Percentiles rank a stretch among this genome's conserved stretches.
Conservation (phyloP, 35 echinoderm and acorn worm genomes). For the Strongylocentrotus purpuratus region DNA sequence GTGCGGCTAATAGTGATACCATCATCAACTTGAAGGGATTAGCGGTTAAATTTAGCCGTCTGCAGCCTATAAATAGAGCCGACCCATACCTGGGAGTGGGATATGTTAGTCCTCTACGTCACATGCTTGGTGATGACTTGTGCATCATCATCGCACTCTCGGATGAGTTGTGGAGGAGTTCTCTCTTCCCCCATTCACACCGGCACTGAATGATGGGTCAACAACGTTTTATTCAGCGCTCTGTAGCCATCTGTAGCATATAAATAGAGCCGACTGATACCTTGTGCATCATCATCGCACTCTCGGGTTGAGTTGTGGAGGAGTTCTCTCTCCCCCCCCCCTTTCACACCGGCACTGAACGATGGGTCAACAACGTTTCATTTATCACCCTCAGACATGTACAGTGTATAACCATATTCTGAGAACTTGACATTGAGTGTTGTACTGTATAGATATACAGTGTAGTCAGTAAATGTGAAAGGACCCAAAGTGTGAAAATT, state of each 20-base stretch:
- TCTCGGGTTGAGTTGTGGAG: neutral
- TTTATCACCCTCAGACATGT: neutral
- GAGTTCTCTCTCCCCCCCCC: neutral
- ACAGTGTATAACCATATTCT: too few relatives aligned
- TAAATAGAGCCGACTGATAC: neutral
- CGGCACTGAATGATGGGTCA: neutral
- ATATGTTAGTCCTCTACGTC: constrained; percentile 18
- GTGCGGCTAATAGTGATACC: neutral
- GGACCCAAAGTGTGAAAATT: too few relatives aligned
- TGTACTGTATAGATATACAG: too few relatives aligned
- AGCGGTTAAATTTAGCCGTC: constrained; percentile 29
- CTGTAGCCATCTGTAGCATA: neutral
- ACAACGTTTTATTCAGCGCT: neutral
- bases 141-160: neutral
- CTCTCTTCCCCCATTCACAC: neutral
- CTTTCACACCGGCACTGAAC: neutral
- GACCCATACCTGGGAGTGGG: neutral
- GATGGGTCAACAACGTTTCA: neutral
- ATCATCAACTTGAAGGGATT: constrained; percentile 3
- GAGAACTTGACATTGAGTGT: too few relatives aligned
- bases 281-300: neutral
- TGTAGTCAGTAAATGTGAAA: too few relatives aligned
- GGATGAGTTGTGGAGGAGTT: neutral
- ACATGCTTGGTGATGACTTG: neutral
- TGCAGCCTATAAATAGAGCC: constrained; percentile 11